Evolutionary conservation across 2,888 invertebrate genomes (phyloP).

Genomic region (Hirtodrosophila duncani): DNA sequence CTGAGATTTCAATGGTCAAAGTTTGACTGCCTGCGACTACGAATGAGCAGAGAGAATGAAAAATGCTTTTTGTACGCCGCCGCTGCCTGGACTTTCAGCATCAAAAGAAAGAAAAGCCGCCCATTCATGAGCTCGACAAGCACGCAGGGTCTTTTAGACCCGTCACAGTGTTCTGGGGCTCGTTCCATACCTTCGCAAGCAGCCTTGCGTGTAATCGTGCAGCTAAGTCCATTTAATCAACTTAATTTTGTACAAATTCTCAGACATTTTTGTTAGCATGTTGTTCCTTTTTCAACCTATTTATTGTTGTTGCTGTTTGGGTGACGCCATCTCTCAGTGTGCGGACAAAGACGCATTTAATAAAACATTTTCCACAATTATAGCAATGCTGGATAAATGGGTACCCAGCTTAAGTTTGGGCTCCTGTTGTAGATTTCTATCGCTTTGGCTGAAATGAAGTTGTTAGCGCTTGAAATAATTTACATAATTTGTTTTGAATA

Average conservation of each 20-base stretch:
- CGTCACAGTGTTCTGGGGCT: neutral
- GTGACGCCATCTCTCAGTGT: slow-evolving; percentile 51
- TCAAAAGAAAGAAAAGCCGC: slow-evolving; percentile 7
- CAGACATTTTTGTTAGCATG: slow-evolving; percentile 42
- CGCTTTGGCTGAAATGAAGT: slow-evolving; percentile 47
- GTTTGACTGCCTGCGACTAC: slow-evolving; percentile 41
- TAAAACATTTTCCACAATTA: slow-evolving; percentile 51
- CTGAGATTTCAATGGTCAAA: slow-evolving; percentile 62
- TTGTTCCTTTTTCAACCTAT: slow-evolving; percentile 16
- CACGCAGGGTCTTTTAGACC: neutral
- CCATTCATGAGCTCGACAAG: neutral
- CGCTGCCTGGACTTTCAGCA: slow-evolving; percentile 14
- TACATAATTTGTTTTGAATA: slow-evolving; percentile 54
- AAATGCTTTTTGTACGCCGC: slow-evolving; percentile 32
- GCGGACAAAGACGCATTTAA: slow-evolving; percentile 45
- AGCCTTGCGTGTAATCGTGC: slow-evolving; percentile 66
- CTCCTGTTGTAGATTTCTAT: slow-evolving; percentile 44
- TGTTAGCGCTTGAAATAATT: slow-evolving; percentile 54
- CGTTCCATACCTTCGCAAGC: slow-evolving; percentile 9
- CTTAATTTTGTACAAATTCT: slow-evolving; percentile 70
- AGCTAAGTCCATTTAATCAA: slow-evolving; percentile 69
- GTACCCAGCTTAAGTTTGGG: neutral
- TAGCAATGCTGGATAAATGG: slow-evolving; percentile 6
- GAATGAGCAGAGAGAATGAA: slow-evolving; percentile 46
- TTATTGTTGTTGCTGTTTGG: slow-evolving; percentile 5